phyloP scores from a whole-genome alignment of 1,140 invertebrate genomes.

The Thaumatotibia leucotreta region DNA sequence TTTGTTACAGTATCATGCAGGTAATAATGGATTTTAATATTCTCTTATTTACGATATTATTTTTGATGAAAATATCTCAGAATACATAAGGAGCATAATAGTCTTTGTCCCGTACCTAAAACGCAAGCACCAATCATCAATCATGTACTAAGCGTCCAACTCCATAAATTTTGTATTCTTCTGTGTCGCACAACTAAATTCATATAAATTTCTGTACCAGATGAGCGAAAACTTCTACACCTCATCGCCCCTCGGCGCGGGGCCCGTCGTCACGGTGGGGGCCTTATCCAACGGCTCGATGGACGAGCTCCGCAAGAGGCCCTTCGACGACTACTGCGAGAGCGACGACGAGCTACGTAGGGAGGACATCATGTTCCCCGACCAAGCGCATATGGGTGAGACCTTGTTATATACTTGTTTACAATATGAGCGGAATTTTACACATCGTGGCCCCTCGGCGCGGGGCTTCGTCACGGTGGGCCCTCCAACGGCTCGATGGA shows the following conservation, averaged over 20 bases:
- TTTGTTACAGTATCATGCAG: too few species aligned
- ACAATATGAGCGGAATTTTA: conserved; percentile 60
- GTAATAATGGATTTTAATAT: too few species aligned
- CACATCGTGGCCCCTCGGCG: conserved; percentile 65
- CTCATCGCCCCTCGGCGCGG: conserved; percentile 60
- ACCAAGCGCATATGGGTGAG: conserved; percentile 81
- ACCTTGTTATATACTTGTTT: conserved; percentile 19
- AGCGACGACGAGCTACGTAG: conserved; percentile 92
- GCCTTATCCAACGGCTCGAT: conserved; percentile 77
- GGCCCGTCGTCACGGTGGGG: conserved; percentile 47
- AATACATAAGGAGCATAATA: too few species aligned
- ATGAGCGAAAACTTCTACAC: conserved; percentile 66
- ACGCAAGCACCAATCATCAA: too few species aligned
- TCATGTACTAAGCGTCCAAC: too few species aligned
- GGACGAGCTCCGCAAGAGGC: conserved; percentile 73
- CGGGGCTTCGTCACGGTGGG: conserved; percentile 49
- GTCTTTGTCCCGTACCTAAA: too few species aligned
- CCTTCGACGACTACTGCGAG: conserved; percentile 90
- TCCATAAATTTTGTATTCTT: too few species aligned
- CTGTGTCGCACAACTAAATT: too few species aligned
- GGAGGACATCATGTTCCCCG: conserved; percentile 91
- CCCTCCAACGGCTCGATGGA: conserved; percentile 77
- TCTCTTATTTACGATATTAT: too few species aligned
- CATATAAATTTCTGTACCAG: conserved; percentile 30
- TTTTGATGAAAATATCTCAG: too few species aligned